These are phyloP conservation scores for Lasioglossum albipes DNA, from an alignment of 1,140 invertebrate genomes.

Conservation along the genomic window DNA sequence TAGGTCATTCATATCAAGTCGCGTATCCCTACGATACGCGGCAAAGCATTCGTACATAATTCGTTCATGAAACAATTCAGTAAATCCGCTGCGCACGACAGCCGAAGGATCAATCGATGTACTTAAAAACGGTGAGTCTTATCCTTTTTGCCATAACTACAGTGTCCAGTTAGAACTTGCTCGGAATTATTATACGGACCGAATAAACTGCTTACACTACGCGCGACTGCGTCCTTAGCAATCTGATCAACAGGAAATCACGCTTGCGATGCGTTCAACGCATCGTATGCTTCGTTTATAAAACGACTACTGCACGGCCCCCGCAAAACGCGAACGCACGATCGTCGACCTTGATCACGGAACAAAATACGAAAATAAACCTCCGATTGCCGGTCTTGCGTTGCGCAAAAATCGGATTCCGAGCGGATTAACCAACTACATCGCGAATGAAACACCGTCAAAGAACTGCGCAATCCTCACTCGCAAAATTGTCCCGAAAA, in stretches of 20 bases:
- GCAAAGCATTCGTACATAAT: slow-evolving; percentile 6
- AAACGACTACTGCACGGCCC: slow-evolving; percentile 34
- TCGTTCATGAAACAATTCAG: slow-evolving; percentile 35
- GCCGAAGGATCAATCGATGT: slow-evolving; percentile 38
- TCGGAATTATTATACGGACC: slow-evolving; percentile 23
- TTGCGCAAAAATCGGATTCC: slow-evolving; percentile 29
- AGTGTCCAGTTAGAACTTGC: slow-evolving; percentile 10
- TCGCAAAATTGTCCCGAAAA: not conserved
- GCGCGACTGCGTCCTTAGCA: not conserved
- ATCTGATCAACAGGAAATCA: not conserved
- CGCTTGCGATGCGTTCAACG: not conserved
- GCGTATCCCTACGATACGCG: not conserved
- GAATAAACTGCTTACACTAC: slow-evolving; percentile 24
- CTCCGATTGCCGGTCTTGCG: slow-evolving; percentile 4
- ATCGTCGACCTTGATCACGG: not conserved
- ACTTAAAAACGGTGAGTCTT: slow-evolving; percentile 38
- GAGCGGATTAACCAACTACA: slow-evolving; percentile 16
- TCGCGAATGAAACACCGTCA: too few relatives aligned
- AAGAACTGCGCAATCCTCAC: too few relatives aligned
- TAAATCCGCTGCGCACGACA: not conserved
- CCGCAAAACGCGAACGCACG: not conserved
- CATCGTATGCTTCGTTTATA: not conserved
- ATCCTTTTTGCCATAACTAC: slow-evolving; percentile 20
- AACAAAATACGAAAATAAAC: slow-evolving; percentile 31
- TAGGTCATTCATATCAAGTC: slow-evolving; percentile 43